Evolutionary conservation across 1,140 invertebrate genomes (phyloP), one percentile per base, ranked within the genome.

Genomic region (Thaumetopoea pityocampa): DNA sequence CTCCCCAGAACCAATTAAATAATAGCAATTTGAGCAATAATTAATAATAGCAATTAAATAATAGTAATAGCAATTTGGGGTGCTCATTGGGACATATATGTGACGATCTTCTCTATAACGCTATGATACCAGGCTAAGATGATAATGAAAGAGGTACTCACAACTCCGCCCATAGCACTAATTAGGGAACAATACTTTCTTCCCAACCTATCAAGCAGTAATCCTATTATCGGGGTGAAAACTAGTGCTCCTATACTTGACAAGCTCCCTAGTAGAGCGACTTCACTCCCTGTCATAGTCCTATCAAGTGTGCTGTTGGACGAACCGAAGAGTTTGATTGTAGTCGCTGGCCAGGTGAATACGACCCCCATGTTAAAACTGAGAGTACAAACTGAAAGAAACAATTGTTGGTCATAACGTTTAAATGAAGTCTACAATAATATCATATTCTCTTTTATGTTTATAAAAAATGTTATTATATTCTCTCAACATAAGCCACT

Each of bases 291-390:
- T 0, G 58, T 59, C 70, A 79, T 77, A 0, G 67, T 58, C 23
- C 74, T 47, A 18, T 66, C 16, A 0, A 82, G 49, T 0, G 71
- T 67, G 0, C 74, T 79, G 34, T 67, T 64, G 0, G 28, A 8
- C 0, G 74, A 76, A n/a, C 36, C 46, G 37, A 82, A 82, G 10
- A 73, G 42, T 1, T 29, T 40, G 0, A 65, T 22, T 0, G 66
- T 74, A 0, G 60, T 77, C 0, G 74, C 74, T 6, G 77, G 71
- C 73, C 73, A 78, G 0, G 69, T 50, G 19, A 54, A 74, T 24
- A 71, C 52, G 0, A 76, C 22, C 0, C 69, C 67, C 29, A 71
- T 49, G 5, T 45, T 60, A 7, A 68, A 18, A 9, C 63, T 62
- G n/a, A 67, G 17, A 19, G 45, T 71, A 41, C 67, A 60, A 14